phyloP scores from a whole-genome alignment of 2,888 invertebrate species.

The Amorpha juglandis region DNA sequence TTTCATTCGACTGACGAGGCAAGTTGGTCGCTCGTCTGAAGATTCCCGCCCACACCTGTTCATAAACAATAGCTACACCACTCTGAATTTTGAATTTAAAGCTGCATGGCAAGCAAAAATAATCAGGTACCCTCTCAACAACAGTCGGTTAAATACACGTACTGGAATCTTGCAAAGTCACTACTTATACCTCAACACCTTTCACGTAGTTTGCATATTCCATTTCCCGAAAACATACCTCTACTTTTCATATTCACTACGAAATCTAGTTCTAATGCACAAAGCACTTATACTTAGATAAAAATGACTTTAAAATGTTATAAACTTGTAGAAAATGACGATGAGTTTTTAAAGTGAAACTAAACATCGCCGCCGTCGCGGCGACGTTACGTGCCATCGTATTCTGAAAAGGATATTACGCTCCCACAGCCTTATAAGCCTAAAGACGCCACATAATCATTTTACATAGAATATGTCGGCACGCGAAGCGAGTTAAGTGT shows the following conservation, averaged over 20 bases:
- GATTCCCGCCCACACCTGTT: too few species aligned
- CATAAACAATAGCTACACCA: too few species aligned
- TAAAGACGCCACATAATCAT: not conserved
- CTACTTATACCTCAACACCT: not conserved
- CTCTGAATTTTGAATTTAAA: too few species aligned
- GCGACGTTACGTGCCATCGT: not conserved
- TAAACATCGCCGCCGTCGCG: not conserved
- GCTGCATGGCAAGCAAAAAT: too few species aligned
- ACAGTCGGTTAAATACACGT: too few species aligned
- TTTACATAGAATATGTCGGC: too few species aligned
- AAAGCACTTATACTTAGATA: slow-evolving; percentile 15
- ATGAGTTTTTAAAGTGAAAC: slow-evolving; percentile 25
- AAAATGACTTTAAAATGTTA: slow-evolving; percentile 23
- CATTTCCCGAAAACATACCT: not conserved
- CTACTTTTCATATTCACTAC: slow-evolving; percentile 6
- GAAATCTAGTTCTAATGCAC: slow-evolving; percentile 21
- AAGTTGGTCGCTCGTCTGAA: too few species aligned
- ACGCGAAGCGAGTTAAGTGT: too few species aligned
- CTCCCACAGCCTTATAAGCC: not conserved
- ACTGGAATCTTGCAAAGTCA: too few species aligned
- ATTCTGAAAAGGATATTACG: slow-evolving; percentile 16
- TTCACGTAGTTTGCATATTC: not conserved
- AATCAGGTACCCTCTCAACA: too few species aligned
- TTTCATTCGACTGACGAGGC: too few species aligned
- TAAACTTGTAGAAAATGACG: slow-evolving; percentile 17